Evolutionary conservation across 2,113 vertebrate species (phyloP), one percentile per base, ranked within the genome.

Genomic region (Coryphaenoides rupestris): DNA sequence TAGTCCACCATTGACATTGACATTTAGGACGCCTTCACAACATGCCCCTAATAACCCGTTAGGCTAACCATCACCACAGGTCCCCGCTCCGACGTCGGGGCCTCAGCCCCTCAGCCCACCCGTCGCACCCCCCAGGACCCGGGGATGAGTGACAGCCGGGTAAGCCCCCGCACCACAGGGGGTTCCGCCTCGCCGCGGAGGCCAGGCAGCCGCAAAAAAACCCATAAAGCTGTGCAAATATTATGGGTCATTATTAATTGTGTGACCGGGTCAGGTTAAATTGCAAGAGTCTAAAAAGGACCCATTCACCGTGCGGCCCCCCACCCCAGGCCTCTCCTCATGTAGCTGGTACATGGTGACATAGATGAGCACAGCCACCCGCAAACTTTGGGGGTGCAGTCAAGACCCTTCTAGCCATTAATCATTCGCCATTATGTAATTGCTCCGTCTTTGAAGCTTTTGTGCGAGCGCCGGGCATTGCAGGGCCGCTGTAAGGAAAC

Each of bases 191-290:
- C 60, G 53, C 73, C 33, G 16, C 72, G 69, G 69, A 68, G 77
- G 76, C 75, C 59, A 52, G 50, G 65, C 69, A 63, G 66, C 68
- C 69, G 62, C 58, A 65, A 73, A 80, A 75, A 73, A 80, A 75
- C 71, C 69, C 65, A 74, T 66, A 73, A 73, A 52, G 40, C 80
- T 87, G 77, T 69, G 81, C 78, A 89, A 89, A 89, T 84, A 90
- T 87, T 87, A 80, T 81, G 84, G 86, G 79, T 87, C 75, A 75
- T 71, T 70, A 80, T 80, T 86, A 87, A 91, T 81, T 84, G 86
- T 79, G 68, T 62, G 73, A 73, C 69, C 60, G 74, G 79, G 87
- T 87, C 85, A 84, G 58, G 68, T 87, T 88, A 72, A 86, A 83
- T 85, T 84, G 76, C 76, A 72, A 40, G 26, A 17, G 65, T 73